phyloP scores from a whole-genome alignment of 2,797 vertebrate species.

The Phataginus tricuspis region DNA sequence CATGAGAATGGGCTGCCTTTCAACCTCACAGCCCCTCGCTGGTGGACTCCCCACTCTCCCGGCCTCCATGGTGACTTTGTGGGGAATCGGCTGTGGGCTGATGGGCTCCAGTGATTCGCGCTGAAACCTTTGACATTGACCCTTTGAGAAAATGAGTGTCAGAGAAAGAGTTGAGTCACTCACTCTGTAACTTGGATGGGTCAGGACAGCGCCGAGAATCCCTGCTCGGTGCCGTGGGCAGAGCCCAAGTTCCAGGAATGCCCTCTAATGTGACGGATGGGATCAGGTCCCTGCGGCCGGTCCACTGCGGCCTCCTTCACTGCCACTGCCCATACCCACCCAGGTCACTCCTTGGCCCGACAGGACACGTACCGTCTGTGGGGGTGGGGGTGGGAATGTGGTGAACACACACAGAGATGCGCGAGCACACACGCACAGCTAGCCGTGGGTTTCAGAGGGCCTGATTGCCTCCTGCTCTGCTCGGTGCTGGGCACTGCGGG shows the following conservation, averaged over 20 bases:
- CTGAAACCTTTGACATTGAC: not conserved
- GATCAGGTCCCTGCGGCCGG: constrained; percentile 59
- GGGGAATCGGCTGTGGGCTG: not conserved
- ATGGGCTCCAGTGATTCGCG: not conserved
- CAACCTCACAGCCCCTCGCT: not conserved
- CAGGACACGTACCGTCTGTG: not conserved
- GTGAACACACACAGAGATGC: fast-evolving
- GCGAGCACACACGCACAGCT: fast-evolving
- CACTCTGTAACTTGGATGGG: not conserved
- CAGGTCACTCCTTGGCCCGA: fast-evolving
- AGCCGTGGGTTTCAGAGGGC: fast-evolving
- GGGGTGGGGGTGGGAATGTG: fast-evolving
- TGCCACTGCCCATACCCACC: not conserved
- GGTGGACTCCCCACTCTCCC: fast-evolving
- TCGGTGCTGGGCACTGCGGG: fast-evolving
- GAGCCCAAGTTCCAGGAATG: constrained; percentile 61
- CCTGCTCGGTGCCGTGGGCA: constrained; percentile 63
- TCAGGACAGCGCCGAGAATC: constrained; percentile 35
- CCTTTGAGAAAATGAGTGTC: not conserved
- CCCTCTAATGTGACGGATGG: constrained; percentile 70
- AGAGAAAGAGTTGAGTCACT: constrained; percentile 52
- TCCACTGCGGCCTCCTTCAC: constrained; percentile 40
- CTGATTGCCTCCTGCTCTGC: no score
- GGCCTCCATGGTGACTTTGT: not conserved
- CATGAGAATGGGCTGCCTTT: not conserved